Percentiles rank a stretch among this genome's conserved stretches.
These are phyloP conservation scores for Onthophagus taurus DNA, from an alignment of 1,140 invertebrate species.

Conservation along the genomic window DNA sequence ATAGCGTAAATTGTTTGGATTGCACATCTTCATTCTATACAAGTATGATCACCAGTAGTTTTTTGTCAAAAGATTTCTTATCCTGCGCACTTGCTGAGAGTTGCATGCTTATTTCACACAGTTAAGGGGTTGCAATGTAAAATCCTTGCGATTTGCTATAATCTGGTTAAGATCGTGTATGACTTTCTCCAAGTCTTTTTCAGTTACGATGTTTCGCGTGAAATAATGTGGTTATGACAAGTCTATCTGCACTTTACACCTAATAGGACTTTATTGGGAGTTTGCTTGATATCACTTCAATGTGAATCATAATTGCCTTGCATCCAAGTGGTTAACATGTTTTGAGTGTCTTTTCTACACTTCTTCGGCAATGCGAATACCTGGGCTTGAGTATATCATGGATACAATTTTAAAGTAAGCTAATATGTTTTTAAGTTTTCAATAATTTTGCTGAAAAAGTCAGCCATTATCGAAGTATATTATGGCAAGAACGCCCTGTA, in stretches of 20 bases:
- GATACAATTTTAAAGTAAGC: no score
- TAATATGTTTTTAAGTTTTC: not conserved
- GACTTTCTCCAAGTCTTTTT: not conserved
- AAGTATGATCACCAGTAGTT: no score
- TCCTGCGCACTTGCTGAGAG: not conserved
- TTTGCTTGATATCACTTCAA: no score
- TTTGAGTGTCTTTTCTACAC: not conserved
- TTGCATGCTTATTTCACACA: not conserved
- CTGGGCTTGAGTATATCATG: no score
- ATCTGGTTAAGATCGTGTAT: not conserved
- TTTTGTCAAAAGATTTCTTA: not conserved
- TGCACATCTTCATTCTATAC: not conserved
- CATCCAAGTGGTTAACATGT: constrained; percentile 1
- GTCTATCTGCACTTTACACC: not conserved
- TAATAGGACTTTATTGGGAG: no score
- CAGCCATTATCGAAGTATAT: no score
- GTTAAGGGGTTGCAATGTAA: not conserved
- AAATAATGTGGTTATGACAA: not conserved
- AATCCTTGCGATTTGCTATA: not conserved
- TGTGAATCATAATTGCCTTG: not conserved
- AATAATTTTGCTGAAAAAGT: not conserved
- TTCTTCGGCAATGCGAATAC: not conserved
- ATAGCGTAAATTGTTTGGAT: not conserved
- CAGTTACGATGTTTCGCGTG: not conserved
- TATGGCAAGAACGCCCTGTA: no score